These are phyloP conservation scores for Pentamera pediparva DNA, from an alignment of 53 echinoderm and acorn worm genomes.

Conservation along the genomic window DNA sequence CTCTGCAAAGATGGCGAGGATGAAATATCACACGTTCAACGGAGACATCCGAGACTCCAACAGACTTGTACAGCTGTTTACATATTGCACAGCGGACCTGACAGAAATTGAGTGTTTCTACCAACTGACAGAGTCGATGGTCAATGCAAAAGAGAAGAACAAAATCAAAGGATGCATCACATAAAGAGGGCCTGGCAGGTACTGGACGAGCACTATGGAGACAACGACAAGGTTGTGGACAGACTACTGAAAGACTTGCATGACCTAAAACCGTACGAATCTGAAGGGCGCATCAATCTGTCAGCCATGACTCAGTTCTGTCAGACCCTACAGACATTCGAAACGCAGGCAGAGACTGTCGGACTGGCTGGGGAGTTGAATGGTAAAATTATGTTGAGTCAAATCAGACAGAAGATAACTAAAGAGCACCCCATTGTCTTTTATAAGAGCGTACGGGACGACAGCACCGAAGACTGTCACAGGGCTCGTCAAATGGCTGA, in stretches of 20 bases:
- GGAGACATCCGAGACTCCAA: constrained; percentile 57
- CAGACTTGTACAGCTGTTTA: constrained; percentile 41
- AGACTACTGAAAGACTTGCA: constrained; percentile 42
- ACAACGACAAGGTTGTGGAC: constrained; percentile 48
- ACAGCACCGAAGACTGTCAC: constrained; percentile 41
- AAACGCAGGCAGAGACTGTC: constrained; percentile 51
- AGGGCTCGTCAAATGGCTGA: constrained; percentile 52
- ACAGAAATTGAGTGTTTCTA: constrained; percentile 72
- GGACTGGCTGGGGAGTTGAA: constrained; percentile 70
- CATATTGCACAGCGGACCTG: constrained; percentile 42
- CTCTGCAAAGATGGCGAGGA: constrained; percentile 55
- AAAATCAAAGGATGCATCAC: constrained; percentile 61
- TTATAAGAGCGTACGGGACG: constrained; percentile 47
- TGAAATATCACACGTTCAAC: constrained; percentile 60
- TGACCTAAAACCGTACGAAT: constrained; percentile 39
- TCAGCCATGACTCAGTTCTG: constrained; percentile 49
- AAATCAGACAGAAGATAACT: constrained; percentile 51
- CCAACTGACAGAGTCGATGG: constrained; percentile 69
- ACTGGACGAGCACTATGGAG: constrained; percentile 60
- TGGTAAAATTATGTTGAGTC: constrained; percentile 56
- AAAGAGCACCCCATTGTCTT: constrained; percentile 51
- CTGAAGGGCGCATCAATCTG: constrained; percentile 31
- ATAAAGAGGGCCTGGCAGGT: constrained; percentile 58
- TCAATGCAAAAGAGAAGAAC: constrained; percentile 44
- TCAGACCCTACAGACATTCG: constrained; percentile 58